Evolutionary conservation across 2,888 invertebrate genomes (phyloP), one percentile per base, ranked within the genome.

Genomic region (Crocallis elinguaria): DNA sequence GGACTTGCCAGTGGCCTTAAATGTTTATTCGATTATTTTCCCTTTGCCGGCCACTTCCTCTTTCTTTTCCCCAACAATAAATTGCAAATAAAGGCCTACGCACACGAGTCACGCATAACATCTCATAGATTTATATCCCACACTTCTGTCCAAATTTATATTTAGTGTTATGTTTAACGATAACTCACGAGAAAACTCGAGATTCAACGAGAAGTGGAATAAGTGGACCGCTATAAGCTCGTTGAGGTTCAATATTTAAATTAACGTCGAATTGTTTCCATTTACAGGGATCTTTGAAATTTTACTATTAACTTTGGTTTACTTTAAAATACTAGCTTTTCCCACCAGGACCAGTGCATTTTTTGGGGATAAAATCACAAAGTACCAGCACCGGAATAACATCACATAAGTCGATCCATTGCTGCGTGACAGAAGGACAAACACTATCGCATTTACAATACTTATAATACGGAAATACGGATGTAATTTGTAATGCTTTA

Each of bases 131-230:
- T 89, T 90, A 89, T 89, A 76, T 74, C 86, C 85, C 81, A 82
- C 85, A 88, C 85, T 88, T 86, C 84, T 88, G 85, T 87, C 88
- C 82, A 88, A 88, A 90, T 89, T 88, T 88, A 87, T 88, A 89
- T 90, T 88, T 88, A 89, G 80, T 86, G 82, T 84, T 85, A 86
- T 85, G 83, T 83, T 83, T 82, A 51, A 41, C 51, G 59, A 61
- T 63, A 63, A 62, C 38, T 63, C 56, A 60, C 37, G 48, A 25
- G 14, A 43, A 44, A 25, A 36, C 41, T 46, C 7, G 43, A 27
- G 48, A 32, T 49, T 39, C 12, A 7, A 11, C 30, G 9, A n/a
- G 14, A 16, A 13, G 19, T 13, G 21, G 37, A 38, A 37, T 37
- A 23, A 35, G 36, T 35, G 39, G 43, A 35, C 49, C n/a, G n/a